These are phyloP conservation scores for Glossophaga mutica DNA, from an alignment of 2,797 vertebrate genomes.

Conservation along the genomic window DNA sequence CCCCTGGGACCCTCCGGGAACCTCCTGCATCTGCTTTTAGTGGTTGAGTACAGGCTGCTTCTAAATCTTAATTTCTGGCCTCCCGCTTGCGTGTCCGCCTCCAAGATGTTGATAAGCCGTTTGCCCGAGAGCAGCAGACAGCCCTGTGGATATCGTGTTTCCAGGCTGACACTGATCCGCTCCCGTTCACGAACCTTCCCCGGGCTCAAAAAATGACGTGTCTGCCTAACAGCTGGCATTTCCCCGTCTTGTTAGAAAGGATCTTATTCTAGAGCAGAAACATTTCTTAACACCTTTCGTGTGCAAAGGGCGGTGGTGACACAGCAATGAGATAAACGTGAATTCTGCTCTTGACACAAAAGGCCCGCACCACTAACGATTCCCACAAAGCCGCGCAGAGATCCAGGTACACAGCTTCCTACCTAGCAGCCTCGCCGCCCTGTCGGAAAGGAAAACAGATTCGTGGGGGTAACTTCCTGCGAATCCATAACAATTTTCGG, in stretches of 20 bases:
- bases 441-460: not conserved
- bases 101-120: not conserved
- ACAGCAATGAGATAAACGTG: not conserved
- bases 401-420: not conserved
- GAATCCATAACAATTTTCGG: not conserved
- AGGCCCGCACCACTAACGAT: not conserved
- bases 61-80: not conserved
- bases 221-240: not conserved
- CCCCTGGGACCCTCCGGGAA: not conserved
- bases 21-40: not conserved
- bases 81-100: not conserved
- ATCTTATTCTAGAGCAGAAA: not conserved
- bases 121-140: not conserved
- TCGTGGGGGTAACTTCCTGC: not conserved
- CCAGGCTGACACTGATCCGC: not conserved
- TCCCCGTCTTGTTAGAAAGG: not conserved
- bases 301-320: not conserved
- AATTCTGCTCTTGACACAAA: constrained; percentile 15
- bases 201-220: not conserved
- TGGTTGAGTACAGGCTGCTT: not conserved
- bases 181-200: not conserved
- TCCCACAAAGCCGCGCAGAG: not conserved
- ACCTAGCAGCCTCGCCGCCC: not conserved
- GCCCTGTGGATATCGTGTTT: not conserved
- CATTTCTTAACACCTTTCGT: not conserved